Base-by-base conservation (phyloP, 2,888 invertebrate genomes). In the Drosophila demipolita region DNA sequence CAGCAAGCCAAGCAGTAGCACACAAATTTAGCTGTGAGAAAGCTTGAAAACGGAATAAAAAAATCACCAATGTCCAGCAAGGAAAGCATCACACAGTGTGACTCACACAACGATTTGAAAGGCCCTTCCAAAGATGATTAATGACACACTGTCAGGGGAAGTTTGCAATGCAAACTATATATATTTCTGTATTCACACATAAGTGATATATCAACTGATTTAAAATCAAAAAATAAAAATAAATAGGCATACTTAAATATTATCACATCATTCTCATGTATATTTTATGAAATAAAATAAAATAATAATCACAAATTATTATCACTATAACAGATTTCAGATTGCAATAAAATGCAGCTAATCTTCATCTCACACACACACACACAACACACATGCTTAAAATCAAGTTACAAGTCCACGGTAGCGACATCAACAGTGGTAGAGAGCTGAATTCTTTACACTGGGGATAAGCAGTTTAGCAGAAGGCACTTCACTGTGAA, bases 381-480 rank as follows among this genome's bases (percentile, higher is more conserved):
- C 9, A 11, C 40, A 45, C 11, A 20, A 42, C 7, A 17, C 9
- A 17, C 2, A 36, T 5, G 12, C 45, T 57, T 48, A 35, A 52
- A 74, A 74, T 57, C 45, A 60, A 50, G 35, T 50, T 70, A 58
- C 58, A 57, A 64, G 55, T 29, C 60, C 50, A 32, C 64, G 59
- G 49, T 26, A 62, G 45, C 52, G 55, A 45, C 15, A 45, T 40
- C 17, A n/a, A 40, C 38, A 12, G 11, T 6, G 6, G 20, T 6
- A 20, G 11, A 11, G 11, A 1, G 26, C 29, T 40, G 26, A 59
- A 53, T 60, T 67, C 75, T 75, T 68, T 60, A 52, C 78, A 52
- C 15, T 29, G 20, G 29, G 63, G 62, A 73, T 66, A 78, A 78
- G 68, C 63, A 38, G 54, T 76, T 77, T 65, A 75, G 36, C 66